Conservation (phyloP, 2,113 vertebrate genomes). For the Rhinolophus sinicus region DNA sequence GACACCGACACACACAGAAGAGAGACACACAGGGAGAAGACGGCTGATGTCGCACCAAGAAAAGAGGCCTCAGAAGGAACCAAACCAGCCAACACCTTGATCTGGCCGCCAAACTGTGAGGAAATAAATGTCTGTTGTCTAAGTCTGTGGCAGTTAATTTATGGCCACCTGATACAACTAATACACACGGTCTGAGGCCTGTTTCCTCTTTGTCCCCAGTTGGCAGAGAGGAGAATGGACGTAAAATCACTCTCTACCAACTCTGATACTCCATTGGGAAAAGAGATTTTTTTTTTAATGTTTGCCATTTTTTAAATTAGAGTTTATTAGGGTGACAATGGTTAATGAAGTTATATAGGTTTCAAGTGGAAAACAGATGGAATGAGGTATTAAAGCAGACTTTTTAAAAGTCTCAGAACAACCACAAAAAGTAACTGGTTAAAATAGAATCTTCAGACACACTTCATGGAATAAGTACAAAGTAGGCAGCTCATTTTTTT, state of each 20-base stretch:
- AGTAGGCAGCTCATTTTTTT: background rate
- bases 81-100: too few species aligned
- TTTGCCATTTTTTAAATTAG: too few species aligned
- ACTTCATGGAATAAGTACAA: background rate
- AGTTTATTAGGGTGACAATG: too few species aligned
- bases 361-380: background rate
- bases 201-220: background rate
- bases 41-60: accelerated
- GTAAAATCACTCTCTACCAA: background rate
- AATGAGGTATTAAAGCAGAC: background rate
- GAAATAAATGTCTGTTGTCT: background rate
- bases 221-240: background rate
- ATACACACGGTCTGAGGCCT: background rate
- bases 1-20: background rate
- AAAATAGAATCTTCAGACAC: background rate
- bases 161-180: too few species aligned
- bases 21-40: background rate
- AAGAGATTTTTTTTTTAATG: too few species aligned
- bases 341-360: too few species aligned
- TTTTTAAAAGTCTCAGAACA: background rate
- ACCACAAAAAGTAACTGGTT: background rate
- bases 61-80: background rate
- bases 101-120: background rate
- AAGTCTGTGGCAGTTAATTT: background rate
- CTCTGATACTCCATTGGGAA: too few species aligned